These are phyloP conservation scores for Pyrocephalus nanus DNA, from an alignment of 2,797 vertebrate species.

Conservation along the genomic window DNA sequence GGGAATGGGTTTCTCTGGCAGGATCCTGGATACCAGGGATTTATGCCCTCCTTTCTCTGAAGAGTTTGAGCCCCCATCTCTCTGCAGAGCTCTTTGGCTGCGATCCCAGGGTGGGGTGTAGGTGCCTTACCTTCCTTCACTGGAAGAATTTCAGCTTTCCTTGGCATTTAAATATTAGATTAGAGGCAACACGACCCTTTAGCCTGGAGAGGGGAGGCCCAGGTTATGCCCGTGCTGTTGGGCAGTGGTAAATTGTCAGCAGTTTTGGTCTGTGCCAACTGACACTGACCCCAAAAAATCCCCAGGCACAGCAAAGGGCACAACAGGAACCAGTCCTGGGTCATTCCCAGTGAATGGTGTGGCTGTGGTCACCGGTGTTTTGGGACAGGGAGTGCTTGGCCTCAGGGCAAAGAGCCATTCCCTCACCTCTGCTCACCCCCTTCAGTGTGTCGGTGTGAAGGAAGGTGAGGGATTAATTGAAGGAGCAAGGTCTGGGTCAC, in stretches of 20 bases:
- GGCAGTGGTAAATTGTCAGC: neutral
- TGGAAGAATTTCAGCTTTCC: neutral
- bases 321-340: neutral
- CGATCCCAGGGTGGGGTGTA: neutral
- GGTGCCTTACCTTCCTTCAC: neutral
- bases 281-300: neutral
- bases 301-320: neutral
- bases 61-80: neutral
- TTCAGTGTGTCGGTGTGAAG: neutral
- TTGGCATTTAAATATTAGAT: neutral
- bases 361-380: neutral
- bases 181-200: neutral
- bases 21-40: neutral
- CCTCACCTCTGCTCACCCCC: neutral
- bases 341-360: neutral
- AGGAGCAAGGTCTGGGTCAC: slow-evolving; percentile 7
- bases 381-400: neutral
- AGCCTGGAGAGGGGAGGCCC: neutral
- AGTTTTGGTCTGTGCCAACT: neutral
- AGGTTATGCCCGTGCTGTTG: neutral
- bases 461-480: slow-evolving; percentile 20
- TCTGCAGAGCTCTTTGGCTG: neutral
- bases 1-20: neutral
- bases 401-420: neutral
- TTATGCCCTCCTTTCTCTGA: neutral